A percentile compares a stretch with the other conserved stretches of the same genome.
phyloP scores from a whole-genome alignment of 2,888 invertebrate genomes.

The Phania funesta region DNA sequence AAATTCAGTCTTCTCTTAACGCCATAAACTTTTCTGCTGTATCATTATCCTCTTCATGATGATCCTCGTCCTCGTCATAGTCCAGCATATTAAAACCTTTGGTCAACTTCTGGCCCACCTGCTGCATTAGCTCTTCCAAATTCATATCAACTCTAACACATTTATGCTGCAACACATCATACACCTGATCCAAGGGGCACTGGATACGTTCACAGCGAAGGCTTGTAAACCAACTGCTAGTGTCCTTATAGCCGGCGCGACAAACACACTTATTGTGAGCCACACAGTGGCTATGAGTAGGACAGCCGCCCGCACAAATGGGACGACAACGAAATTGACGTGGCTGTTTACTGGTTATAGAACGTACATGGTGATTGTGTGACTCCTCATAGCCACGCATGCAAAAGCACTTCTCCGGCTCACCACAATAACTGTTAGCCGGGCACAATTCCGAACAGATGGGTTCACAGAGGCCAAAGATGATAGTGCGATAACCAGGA shows the following conservation, averaged over 20 bases:
- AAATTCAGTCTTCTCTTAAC: conserved; percentile 55
- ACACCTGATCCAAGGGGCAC: conserved; percentile 75
- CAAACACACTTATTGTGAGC: conserved; percentile 81
- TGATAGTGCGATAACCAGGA: conserved; percentile 74
- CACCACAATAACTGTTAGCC: conserved; percentile 73
- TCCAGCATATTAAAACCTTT: conserved; percentile 69
- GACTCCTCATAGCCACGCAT: conserved; percentile 67
- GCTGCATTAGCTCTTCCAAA: conserved; percentile 76
- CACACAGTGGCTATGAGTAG: conserved; percentile 72
- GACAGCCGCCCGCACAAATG: conserved; percentile 71
- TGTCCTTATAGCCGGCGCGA: conserved; percentile 78
- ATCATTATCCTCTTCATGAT: conserved; percentile 34
- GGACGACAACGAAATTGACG: conserved; percentile 69
- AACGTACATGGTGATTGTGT: conserved; percentile 81
- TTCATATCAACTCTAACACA: conserved; percentile 76
- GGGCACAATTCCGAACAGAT: conserved; percentile 76
- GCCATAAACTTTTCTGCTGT: conserved; percentile 5
- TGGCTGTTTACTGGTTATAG: conserved; percentile 71
- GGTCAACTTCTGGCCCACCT: conserved; percentile 72
- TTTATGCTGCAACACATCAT: conserved; percentile 70
- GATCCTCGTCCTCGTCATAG: conserved; percentile 50
- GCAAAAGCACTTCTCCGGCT: conserved; percentile 71
- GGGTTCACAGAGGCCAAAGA: conserved; percentile 78
- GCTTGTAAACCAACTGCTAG: conserved; percentile 72
- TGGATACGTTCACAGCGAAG: conserved; percentile 74